Evolutionary conservation across 2,797 vertebrate species (phyloP), one percentile per base, ranked within the genome.

Genomic region (Thunnus albacares): DNA sequence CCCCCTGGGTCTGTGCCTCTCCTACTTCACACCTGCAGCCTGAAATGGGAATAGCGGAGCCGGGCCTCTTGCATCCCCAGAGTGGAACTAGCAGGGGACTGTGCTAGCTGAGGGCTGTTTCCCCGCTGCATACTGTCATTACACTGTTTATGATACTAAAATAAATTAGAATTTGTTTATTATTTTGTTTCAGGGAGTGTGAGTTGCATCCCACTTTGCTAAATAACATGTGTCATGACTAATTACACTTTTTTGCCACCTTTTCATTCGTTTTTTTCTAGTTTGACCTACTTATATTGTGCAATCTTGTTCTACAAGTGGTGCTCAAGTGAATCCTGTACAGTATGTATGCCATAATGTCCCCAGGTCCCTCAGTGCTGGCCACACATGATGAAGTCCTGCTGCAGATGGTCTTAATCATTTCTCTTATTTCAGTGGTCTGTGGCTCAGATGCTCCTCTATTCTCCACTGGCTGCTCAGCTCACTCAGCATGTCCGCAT

Each of bases 1-100:
- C 82, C 90, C 83, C 65, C 49, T 62, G 85, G 84, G 74, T 87
- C 80, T 67, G 75, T 81, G 88, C 71, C 67, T 81, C 63, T 83
- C 68, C 86, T 86, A 86, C 88, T 91, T 87, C 89, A 92, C 94
- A 94, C 94, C 93, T 95, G 92, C 91, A 94, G 84, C 93, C 91
- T 89, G 84, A 74, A 78, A 86, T 90, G 92, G 92, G 93, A 93
- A 92, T 88, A 91, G 88, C 67, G 58, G 57, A 80, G 80, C 65
- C 13, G 0, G 79, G 82, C 80, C 47, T 75, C 65, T 47, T 55
- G n/a, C 67, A 38, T 92, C 90, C 91, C 92, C 62, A 68, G 92
- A 87, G 90, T 81, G 38, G 49, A 71, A 66, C 22, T 24, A 64
- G 63, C 92, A 33, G 22, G 93, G 92, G 93, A 91, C 88, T 90